phyloP scores from a whole-genome alignment of 2,797 vertebrate genomes.

The Cyprinodon diabolis region DNA sequence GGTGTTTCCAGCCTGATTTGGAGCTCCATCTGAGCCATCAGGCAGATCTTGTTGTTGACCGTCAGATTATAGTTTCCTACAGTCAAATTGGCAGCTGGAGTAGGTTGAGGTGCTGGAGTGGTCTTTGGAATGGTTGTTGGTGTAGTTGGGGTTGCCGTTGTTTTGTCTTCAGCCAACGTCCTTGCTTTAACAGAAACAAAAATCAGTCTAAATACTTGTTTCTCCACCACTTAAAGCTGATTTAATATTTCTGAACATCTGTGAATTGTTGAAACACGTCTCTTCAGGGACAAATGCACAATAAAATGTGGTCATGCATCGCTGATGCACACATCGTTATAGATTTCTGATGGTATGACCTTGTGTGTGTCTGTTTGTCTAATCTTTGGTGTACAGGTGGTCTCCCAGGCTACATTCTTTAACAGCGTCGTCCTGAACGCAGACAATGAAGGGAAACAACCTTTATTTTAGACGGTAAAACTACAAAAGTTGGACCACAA shows the following conservation, averaged over 20 bases:
- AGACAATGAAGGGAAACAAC: neutral
- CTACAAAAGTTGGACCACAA: neutral
- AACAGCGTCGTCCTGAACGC: neutral
- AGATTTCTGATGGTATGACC: neutral
- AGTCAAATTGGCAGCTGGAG: slow-evolving; percentile 38
- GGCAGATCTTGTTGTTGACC: slow-evolving; percentile 7
- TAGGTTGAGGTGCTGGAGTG: slow-evolving; percentile 11
- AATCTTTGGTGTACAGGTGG: neutral
- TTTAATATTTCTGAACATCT: neutral
- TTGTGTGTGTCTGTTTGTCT: neutral
- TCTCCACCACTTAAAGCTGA: neutral
- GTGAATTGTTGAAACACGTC: neutral
- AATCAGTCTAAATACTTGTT: neutral
- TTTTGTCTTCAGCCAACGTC: slow-evolving; percentile 32
- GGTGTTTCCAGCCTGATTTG: slow-evolving; percentile 57
- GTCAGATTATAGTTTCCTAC: slow-evolving; percentile 62
- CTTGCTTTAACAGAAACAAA: slow-evolving; percentile 39
- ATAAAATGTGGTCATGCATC: too few relatives aligned
- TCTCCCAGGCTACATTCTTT: neutral
- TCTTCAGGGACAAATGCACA: neutral
- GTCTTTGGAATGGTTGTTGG: fast-evolving
- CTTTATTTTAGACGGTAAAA: neutral
- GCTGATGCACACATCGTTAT: neutral
- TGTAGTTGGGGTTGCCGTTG: fast-evolving
- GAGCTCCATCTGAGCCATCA: slow-evolving; percentile 60